Evolutionary conservation across 2,797 vertebrate genomes (phyloP).

Genomic region (Bradypus variegatus): DNA sequence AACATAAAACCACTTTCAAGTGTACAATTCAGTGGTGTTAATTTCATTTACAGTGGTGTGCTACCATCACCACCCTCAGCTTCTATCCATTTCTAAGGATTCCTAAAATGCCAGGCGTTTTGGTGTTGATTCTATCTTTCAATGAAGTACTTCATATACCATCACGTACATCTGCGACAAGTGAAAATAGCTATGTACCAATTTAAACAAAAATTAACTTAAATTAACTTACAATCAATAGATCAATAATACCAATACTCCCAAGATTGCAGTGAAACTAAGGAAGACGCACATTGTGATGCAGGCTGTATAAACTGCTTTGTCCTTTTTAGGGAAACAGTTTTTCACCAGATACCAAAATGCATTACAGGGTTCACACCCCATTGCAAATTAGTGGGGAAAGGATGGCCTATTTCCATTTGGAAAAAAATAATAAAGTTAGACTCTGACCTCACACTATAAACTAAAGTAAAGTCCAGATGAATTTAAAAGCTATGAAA

Average conservation of each 20-base stretch:
- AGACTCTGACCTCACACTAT: slow-evolving; percentile 1
- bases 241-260: background rate
- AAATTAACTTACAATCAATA: background rate
- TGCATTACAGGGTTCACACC: slow-evolving; percentile 1
- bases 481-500: background rate
- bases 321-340: slow-evolving; percentile 25
- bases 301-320: background rate
- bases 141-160: background rate
- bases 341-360: slow-evolving; percentile 26
- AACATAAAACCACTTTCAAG: too few relatives aligned
- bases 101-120: background rate
- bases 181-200: background rate
- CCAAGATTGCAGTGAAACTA: background rate
- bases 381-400: slow-evolving; percentile 28
- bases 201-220: slow-evolving; percentile 23
- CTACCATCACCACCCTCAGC: background rate
- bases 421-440: background rate
- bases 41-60: too few relatives aligned
- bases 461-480: slow-evolving; percentile 19
- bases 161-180: background rate
- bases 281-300: background rate
- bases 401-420: slow-evolving; percentile 13
- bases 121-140: background rate
- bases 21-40: too few relatives aligned
- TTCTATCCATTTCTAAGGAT: background rate